phyloP scores from a whole-genome alignment of 2,113 vertebrate genomes.

The human (Homo sapiens) region GRCh38 chr1:57131501-57132000 shows the following conservation, averaged over 20 bases:
- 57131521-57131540: neutral
- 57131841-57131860: neutral
- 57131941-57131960: neutral
- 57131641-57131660: neutral
- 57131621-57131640: neutral
- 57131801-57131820: neutral
- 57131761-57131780: neutral
- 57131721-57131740: neutral
- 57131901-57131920: neutral
- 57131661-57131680: neutral
- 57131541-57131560: neutral
- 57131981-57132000: neutral
- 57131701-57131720: neutral
- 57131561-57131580: neutral
- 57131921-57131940: neutral
- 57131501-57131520: neutral
- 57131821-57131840: neutral
- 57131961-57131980: neutral
- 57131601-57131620: neutral
- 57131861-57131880: neutral
- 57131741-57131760: neutral
- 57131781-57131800: neutral
- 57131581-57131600: neutral
- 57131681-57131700: neutral
- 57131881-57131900: neutral